phyloP scores from a whole-genome alignment of 2,797 vertebrate genomes.

The Geotrypetes seraphini region DNA sequence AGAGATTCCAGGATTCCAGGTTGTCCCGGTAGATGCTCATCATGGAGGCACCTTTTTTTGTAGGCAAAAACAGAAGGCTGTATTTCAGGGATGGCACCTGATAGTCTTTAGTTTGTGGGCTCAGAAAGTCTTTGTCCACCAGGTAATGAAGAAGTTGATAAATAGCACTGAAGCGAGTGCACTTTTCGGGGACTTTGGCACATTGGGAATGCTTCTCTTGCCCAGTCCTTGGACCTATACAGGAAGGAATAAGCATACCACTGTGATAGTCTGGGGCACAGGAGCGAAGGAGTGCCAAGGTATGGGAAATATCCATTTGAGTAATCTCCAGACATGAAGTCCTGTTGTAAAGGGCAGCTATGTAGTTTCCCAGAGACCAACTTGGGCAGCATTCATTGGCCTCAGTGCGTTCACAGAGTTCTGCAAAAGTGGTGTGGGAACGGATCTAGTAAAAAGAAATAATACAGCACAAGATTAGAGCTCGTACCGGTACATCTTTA shows the following conservation, averaged over 20 bases:
- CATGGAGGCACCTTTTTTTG: conserved; percentile 77
- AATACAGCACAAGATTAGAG: too few species aligned
- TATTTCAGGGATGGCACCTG: conserved; percentile 95
- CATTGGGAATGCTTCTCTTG: conserved; percentile 67
- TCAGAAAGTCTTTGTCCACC: conserved; percentile 90
- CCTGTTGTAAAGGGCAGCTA: conserved; percentile 83
- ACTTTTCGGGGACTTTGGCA: conserved; percentile 73
- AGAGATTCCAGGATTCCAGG: conserved; percentile 69
- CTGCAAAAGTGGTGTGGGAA: conserved; percentile 74
- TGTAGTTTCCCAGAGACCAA: conserved; percentile 94
- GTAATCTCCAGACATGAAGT: conserved; percentile 86
- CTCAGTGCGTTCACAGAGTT: conserved; percentile 69
- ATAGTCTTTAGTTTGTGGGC: conserved; percentile 86
- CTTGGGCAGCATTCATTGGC: conserved; percentile 83
- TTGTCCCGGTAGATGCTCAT: conserved; percentile 86
- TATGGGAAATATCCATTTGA: conserved; percentile 73
- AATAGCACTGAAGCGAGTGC: conserved; percentile 69
- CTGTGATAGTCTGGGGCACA: conserved; percentile 86
- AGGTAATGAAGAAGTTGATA: conserved; percentile 92
- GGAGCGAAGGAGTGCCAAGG: conserved; percentile 74
- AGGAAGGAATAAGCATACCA: conserved; percentile 69
- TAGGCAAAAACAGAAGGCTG: conserved; percentile 83
- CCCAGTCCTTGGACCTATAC: conserved; percentile 41
- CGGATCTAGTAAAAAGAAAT: conserved; percentile 67
- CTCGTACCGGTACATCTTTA: too few species aligned